phyloP scores from a whole-genome alignment of 2,797 vertebrate species.

The Muscicapa striata region DNA sequence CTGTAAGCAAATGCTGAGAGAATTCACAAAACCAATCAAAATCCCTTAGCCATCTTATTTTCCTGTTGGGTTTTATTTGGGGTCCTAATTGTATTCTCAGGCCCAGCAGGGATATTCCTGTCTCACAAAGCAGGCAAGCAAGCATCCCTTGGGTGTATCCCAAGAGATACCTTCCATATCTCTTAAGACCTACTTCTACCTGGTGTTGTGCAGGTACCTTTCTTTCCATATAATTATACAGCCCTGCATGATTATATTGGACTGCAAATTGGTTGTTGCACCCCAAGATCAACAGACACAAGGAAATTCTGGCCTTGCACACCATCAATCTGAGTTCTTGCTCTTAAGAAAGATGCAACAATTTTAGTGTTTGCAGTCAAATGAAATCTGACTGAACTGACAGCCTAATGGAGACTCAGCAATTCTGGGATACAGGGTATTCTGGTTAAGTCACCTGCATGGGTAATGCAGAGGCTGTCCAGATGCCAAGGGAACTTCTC shows the following conservation, averaged over 20 bases:
- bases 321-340: neutral
- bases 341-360: neutral
- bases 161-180: neutral
- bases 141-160: neutral
- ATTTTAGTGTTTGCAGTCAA: neutral
- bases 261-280: neutral
- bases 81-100: neutral
- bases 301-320: neutral
- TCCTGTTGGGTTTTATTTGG: neutral
- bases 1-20: neutral
- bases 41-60: neutral
- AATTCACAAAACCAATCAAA: neutral
- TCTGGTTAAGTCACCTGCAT: conserved; percentile 31
- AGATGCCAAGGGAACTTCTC: conserved; percentile 52
- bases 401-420: neutral
- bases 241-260: neutral
- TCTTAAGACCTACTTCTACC: neutral
- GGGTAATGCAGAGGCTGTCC: neutral
- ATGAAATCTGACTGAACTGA: neutral
- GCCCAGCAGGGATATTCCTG: neutral
- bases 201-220: neutral
- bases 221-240: neutral
- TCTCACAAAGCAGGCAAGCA: neutral
- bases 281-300: neutral
- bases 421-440: neutral